Evolutionary conservation across 2,113 vertebrate species (phyloP).

Genomic region (Lophotis ruficrista): DNA sequence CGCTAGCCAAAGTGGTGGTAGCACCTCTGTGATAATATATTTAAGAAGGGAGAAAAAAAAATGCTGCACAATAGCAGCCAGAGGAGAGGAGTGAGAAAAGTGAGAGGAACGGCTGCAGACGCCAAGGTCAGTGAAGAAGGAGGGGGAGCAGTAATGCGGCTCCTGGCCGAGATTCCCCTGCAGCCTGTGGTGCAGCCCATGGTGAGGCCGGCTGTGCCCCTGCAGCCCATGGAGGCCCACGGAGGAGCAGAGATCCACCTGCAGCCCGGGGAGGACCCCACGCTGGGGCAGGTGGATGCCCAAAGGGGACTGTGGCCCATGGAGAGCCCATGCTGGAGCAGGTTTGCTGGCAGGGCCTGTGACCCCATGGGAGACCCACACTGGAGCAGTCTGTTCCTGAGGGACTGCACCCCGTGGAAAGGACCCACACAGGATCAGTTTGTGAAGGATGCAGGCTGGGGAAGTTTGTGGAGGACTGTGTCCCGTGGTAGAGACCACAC

Average conservation of each 20-base stretch:
- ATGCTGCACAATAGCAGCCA: background rate
- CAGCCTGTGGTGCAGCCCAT: no score
- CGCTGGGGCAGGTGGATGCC: rapidly evolving
- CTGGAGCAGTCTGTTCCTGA: background rate
- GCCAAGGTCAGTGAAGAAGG: background rate
- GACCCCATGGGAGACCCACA: rapidly evolving
- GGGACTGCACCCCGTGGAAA: background rate
- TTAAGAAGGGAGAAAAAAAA: background rate
- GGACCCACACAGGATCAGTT: background rate
- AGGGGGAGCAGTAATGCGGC: background rate
- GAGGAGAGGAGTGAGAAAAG: background rate
- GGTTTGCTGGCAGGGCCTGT: background rate
- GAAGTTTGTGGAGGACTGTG: background rate
- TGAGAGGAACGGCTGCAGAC: background rate
- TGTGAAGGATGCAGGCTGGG: background rate
- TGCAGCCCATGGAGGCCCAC: background rate
- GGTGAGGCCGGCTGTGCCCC: background rate
- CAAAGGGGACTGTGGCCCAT: background rate
- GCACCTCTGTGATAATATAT: rapidly evolving
- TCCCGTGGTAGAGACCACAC: rapidly evolving
- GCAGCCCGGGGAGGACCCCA: background rate
- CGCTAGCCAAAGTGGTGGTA: rapidly evolving
- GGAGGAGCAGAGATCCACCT: background rate
- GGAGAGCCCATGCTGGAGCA: rapidly evolving
- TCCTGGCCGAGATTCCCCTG: background rate